A percentile compares a stretch with the other conserved stretches of the same genome.
These are phyloP conservation scores for Cryptomyrus ogoouensis DNA, from an alignment of 2,113 vertebrate species.

Conservation along the genomic window DNA sequence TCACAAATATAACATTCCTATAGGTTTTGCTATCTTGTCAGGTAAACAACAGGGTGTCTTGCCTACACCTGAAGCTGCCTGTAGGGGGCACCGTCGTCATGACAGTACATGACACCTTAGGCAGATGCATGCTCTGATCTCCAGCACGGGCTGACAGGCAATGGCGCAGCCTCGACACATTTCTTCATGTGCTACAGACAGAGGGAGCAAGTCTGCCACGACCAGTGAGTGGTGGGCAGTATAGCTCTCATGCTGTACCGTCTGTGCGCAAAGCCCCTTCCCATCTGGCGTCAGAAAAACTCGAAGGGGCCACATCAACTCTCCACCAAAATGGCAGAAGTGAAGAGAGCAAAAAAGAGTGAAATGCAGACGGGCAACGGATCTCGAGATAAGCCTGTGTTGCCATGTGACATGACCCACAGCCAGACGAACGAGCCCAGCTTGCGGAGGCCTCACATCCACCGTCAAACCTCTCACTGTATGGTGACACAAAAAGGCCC, in stretches of 20 bases:
- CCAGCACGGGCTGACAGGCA: not conserved
- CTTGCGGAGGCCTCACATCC: not conserved
- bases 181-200: not conserved
- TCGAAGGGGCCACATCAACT: not conserved
- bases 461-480: not conserved
- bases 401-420: not conserved
- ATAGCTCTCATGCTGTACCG: slow-evolving; percentile 4
- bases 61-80: not conserved
- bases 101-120: not conserved
- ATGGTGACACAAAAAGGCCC: not conserved
- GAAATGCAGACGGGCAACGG: not conserved
- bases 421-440: not conserved
- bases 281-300: slow-evolving; percentile 19
- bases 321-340: not conserved
- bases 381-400: not conserved
- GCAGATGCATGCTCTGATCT: not conserved
- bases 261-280: slow-evolving; percentile 13
- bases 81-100: not conserved
- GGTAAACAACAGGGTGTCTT: not conserved
- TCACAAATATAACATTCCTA: not conserved
- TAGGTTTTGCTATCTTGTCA: not conserved
- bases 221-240: not conserved
- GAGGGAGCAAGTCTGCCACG: not conserved
- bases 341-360: not conserved
- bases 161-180: not conserved